Base-by-base conservation (phyloP, 2,113 vertebrate species). In the Xyrauchen texanus region DNA sequence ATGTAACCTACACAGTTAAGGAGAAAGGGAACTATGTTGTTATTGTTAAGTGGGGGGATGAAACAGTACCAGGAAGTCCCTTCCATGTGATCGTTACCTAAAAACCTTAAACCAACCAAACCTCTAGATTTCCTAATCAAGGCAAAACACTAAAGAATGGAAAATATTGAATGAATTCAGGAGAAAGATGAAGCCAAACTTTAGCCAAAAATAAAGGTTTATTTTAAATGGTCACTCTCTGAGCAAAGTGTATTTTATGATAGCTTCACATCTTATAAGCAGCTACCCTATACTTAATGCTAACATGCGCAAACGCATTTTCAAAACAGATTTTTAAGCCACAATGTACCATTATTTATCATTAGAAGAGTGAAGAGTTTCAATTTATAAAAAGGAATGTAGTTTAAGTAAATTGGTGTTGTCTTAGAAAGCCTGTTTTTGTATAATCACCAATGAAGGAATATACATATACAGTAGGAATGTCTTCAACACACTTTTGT, bases 11-110 rank as follows among this genome's bases (percentile, higher is more conserved):
- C 90, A 95, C 94, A 0, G 92, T 97, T 84, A 95, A 95, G 88
- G 96, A 98, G 88, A 95, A 95, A 83, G 96, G 95, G n/a, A 95
- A 94, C 90, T 98, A 98, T 84, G 94, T 94, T 11, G 93, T 98
- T 83, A 97, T 98, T 0, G 94, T 98, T 80, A 97, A 96, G 83
- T 98, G 96, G 96, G 96, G 96, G 0, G 96, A 98, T 0, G 96
- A 97, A 77, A 94, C 91, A 4, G 90, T 96, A 74, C 94, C 95
- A 0, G 95, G 95, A 53, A 97, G 95, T 88, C 96, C 96, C 80
- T 98, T 93, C 92, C 95, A 96, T 79, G 95, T 97, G 88, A 91
- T 88, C 0, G 94, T 91, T 15, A 93, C 95, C 71, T 97, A 87
- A 93, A 85, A 76, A 81, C 49, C 65, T 34, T 1, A 34, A 15